Evolutionary conservation across 2,113 vertebrate genomes (phyloP).

Genomic region (Antidorcas marsupialis): DNA sequence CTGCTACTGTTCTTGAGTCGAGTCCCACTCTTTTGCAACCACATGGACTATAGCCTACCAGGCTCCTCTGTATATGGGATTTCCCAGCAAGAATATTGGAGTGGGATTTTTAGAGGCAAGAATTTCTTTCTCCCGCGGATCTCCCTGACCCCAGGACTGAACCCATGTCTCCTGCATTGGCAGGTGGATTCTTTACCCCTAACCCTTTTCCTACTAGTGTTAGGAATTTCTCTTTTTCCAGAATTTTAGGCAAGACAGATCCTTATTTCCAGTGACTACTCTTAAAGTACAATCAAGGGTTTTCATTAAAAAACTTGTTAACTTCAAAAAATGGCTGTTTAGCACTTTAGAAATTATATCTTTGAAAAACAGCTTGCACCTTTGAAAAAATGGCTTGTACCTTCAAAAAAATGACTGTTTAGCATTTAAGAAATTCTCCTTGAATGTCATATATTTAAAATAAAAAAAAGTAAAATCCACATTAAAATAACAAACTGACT

Average conservation of each 20-base stretch:
- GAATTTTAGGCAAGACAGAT: background rate
- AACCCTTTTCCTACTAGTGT: background rate
- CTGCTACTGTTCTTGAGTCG: background rate
- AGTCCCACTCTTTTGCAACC: background rate
- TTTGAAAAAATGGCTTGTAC: background rate
- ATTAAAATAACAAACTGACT: background rate
- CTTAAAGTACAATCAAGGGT: background rate
- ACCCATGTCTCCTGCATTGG: background rate
- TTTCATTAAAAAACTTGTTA: background rate
- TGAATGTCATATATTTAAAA: background rate
- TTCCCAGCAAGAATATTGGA: background rate
- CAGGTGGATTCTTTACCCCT: background rate
- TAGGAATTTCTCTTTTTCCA: background rate
- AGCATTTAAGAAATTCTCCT: slow-evolving; percentile 19
- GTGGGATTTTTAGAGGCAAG: background rate
- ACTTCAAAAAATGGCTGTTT: background rate
- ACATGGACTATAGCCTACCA: background rate
- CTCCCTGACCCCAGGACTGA: background rate
- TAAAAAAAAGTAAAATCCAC: background rate
- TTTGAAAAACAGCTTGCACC: background rate
- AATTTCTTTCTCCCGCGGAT: background rate
- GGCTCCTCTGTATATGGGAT: background rate
- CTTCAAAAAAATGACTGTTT: background rate
- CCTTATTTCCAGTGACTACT: background rate
- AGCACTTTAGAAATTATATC: background rate